Evolutionary conservation across 2,888 invertebrate species (phyloP).

Genomic region (Isotomurus palustris): DNA sequence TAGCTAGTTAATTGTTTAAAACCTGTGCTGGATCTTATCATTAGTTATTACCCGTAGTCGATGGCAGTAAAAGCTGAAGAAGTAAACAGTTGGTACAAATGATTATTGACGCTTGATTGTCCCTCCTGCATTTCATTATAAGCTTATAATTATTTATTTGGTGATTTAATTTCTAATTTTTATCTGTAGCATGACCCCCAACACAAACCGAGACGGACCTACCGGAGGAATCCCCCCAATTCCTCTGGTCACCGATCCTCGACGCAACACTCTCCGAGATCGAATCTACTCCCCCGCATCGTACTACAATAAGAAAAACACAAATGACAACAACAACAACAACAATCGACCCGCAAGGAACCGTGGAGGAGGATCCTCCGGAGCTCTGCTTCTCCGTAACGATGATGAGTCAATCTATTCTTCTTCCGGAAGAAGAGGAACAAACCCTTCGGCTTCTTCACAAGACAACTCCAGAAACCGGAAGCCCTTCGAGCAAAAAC

Average conservation of each 20-base stretch:
- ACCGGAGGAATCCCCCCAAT: background rate
- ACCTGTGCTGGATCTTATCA: no score
- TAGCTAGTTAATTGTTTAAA: no score
- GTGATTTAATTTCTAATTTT: no score
- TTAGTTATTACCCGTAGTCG: no score
- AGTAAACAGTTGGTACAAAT: no score
- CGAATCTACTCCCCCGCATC: background rate
- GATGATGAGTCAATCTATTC: conserved; percentile 1
- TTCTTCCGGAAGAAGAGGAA: background rate
- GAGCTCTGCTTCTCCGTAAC: conserved; percentile 1
- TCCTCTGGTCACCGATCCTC: background rate
- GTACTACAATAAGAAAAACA: background rate
- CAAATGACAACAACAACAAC: conserved; percentile 4
- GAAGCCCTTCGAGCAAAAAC: background rate
- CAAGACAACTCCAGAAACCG: background rate
- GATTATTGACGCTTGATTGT: no score
- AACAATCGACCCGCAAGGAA: conserved; percentile 23
- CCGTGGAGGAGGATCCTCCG: conserved; percentile 9
- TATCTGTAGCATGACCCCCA: conserved; percentile 2
- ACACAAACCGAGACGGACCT: background rate
- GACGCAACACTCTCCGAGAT: conserved; percentile 5
- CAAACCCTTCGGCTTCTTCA: background rate
- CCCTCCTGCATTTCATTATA: no score
- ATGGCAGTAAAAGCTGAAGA: no score
- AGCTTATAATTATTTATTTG: no score